Evolutionary conservation across 2,797 vertebrate species (phyloP).

Genomic region (Potorous gilbertii): DNA sequence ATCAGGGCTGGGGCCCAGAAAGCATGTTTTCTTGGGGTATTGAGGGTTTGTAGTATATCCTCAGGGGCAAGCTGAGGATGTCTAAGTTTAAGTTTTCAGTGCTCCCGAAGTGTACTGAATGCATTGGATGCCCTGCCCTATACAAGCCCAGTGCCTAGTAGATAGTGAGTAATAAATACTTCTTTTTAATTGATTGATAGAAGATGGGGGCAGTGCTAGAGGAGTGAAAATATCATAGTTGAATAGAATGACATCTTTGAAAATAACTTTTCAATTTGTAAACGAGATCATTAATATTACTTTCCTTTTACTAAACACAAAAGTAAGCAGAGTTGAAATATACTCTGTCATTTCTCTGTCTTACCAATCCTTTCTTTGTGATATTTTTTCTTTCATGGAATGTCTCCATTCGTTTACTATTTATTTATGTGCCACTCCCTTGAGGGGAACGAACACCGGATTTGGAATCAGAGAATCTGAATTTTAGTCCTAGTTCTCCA

Average conservation of each 20-base stretch:
- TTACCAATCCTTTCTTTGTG: not conserved
- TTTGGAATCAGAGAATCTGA: not conserved
- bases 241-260: not conserved
- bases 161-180: not conserved
- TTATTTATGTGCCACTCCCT: not conserved
- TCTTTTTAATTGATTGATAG: not conserved
- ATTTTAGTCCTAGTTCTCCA: not conserved
- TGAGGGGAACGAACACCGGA: not conserved
- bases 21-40: not conserved
- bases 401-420: too few relatives aligned
- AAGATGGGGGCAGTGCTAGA: not conserved
- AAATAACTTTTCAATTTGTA: not conserved
- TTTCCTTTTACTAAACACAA: not conserved
- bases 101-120: too few relatives aligned
- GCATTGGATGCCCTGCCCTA: not conserved
- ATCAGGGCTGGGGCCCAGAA: not conserved
- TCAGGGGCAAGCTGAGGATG: not conserved
- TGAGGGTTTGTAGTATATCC: not conserved
- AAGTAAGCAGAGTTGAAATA: not conserved
- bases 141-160: not conserved
- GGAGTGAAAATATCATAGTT: not conserved
- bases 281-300: too few relatives aligned
- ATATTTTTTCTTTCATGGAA: not conserved
- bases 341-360: not conserved
- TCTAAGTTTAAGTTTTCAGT: not conserved